Conservation (phyloP, 1,140 invertebrate genomes). For the Spodoptera frugiperda region DNA sequence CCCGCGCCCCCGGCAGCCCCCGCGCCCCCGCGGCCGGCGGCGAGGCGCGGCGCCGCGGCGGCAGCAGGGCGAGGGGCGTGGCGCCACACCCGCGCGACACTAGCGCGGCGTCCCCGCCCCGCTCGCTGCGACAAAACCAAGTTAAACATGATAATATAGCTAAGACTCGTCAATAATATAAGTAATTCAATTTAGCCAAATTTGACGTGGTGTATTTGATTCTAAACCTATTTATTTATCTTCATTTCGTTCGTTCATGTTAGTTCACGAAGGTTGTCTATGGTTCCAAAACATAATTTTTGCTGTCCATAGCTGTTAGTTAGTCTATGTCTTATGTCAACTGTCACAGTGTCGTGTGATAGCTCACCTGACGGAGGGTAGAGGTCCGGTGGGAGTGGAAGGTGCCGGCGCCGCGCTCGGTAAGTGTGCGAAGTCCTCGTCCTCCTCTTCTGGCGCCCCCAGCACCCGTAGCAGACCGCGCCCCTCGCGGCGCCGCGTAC, state of each 20-base stretch:
- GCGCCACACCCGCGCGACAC: slow-evolving; percentile 66
- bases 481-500: slow-evolving; percentile 11
- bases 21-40: slow-evolving; percentile 42
- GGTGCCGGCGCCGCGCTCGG: slow-evolving; percentile 22
- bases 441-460: not conserved
- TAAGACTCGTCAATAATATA: too few relatives aligned
- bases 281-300: too few relatives aligned
- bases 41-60: slow-evolving; percentile 46
- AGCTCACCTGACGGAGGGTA: not conserved
- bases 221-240: too few relatives aligned
- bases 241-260: too few relatives aligned
- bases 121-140: not conserved
- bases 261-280: too few relatives aligned
- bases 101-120: slow-evolving; percentile 17
- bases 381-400: not conserved
- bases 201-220: too few relatives aligned
- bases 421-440: slow-evolving; percentile 46
- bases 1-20: not conserved
- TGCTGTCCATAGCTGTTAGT: too few relatives aligned
- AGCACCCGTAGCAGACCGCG: not conserved
- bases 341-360: too few relatives aligned
- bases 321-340: too few relatives aligned
- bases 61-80: slow-evolving; percentile 61
- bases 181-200: too few relatives aligned
- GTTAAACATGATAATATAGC: too few relatives aligned